phyloP scores from a whole-genome alignment of 2,888 invertebrate species.

The Epiblema foenella region DNA sequence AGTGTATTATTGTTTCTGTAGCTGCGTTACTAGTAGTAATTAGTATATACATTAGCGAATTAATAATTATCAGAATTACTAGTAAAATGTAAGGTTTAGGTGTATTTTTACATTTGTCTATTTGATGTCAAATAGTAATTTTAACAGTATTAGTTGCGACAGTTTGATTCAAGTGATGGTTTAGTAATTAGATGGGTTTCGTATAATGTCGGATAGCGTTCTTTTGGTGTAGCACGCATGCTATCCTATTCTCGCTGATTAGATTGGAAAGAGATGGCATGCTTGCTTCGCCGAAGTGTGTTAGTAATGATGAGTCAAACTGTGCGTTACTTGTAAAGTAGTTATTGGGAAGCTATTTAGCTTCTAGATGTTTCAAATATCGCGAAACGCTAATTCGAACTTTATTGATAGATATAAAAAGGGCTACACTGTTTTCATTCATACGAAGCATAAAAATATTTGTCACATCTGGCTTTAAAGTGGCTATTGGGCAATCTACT shows the following conservation, averaged over 20 bases:
- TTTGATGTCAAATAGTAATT: conserved; percentile 63
- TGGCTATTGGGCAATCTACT: too few relatives aligned
- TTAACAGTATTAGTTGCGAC: conserved; percentile 53
- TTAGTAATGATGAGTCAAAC: conserved; percentile 20
- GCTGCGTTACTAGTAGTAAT: conserved; percentile 62
- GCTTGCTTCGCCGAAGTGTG: not conserved
- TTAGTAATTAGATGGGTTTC: conserved; percentile 5
- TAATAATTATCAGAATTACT: conserved; percentile 58
- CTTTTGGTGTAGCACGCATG: not conserved
- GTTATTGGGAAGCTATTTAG: conserved; percentile 23
- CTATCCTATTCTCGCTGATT: conserved; percentile 2
- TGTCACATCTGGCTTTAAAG: too few relatives aligned
- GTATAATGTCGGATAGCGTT: not conserved
- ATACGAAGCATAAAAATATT: too few relatives aligned
- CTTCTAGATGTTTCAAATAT: conserved; percentile 24
- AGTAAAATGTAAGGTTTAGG: conserved; percentile 58
- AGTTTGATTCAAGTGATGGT: conserved; percentile 25
- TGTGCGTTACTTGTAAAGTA: conserved; percentile 35
- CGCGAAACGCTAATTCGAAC: conserved; percentile 20
- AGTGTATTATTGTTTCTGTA: conserved; percentile 66
- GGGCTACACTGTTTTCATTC: too few relatives aligned
- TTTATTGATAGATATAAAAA: too few relatives aligned
- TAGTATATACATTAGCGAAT: conserved; percentile 60
- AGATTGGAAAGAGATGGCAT: not conserved
- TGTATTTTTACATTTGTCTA: conserved; percentile 64